phyloP scores from a whole-genome alignment of 2,797 vertebrate genomes.

The Anguilla anguilla region DNA sequence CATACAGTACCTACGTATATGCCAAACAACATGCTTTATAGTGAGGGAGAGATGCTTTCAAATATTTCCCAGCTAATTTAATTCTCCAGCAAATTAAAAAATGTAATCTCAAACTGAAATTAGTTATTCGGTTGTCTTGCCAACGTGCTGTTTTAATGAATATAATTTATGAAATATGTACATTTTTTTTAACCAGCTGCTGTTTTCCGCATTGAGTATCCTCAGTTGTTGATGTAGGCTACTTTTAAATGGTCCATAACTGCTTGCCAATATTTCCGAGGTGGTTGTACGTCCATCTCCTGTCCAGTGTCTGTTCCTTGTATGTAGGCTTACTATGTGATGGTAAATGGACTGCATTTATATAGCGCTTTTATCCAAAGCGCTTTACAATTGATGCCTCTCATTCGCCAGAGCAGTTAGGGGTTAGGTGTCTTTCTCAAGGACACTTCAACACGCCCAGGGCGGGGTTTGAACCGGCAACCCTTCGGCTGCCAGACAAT shows the following conservation, averaged over 20 bases:
- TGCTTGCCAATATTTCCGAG: neutral
- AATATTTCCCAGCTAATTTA: neutral
- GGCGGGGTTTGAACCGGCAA: too few species aligned
- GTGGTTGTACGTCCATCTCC: neutral
- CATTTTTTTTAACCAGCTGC: neutral
- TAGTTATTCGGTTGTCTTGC: neutral
- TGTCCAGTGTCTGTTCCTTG: neutral
- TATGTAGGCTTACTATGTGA: neutral
- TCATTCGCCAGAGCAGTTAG: too few species aligned
- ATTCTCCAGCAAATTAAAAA: neutral
- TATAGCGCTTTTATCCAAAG: too few species aligned
- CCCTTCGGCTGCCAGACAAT: too few species aligned
- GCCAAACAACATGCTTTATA: neutral
- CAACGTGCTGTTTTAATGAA: neutral
- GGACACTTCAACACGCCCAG: too few species aligned
- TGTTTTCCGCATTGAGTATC: neutral
- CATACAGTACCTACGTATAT: neutral
- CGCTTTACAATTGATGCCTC: too few species aligned
- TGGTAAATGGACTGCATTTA: neutral
- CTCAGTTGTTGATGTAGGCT: neutral
- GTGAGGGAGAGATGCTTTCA: neutral
- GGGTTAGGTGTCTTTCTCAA: too few species aligned
- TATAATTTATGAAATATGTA: neutral
- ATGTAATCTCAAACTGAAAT: neutral
- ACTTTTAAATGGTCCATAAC: neutral